Base-by-base conservation (phyloP, 1,140 invertebrate genomes). In the Leucophenga varia region DNA sequence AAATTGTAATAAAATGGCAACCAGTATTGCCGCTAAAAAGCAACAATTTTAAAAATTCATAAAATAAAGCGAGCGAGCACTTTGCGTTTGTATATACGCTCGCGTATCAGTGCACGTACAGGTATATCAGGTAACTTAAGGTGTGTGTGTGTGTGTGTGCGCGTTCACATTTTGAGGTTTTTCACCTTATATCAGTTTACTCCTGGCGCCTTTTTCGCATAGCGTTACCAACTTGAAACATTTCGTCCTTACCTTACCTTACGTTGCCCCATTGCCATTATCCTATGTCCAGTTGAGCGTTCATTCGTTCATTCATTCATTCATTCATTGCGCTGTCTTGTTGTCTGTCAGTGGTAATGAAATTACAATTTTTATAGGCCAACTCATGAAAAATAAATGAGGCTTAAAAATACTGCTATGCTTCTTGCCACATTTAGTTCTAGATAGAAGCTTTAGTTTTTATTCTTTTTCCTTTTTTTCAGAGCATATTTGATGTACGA, bases 31-130 rank as follows among this genome's bases (percentile, higher is more conserved):
- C 63, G 56, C 56, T 47, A 64, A 60, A 61, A 57, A 68, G 63
- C 43, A 64, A 64, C 64, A 69, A 57, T 69, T 69, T 69, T 59
- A 64, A 69, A 64, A 69, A 69, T 69, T 69, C 64, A 69, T 69
- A 69, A 64, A 64, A 57, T 46, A 18, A 38, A 28, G 19, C 8
- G 30, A 16, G 38, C 18, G 30, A 40, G 30, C 20, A n/a, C n/a
- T n/a, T n/a, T n/a, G n/a, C n/a, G n/a, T n/a, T n/a, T n/a, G n/a
- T n/a, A n/a, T n/a, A n/a, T n/a, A n/a, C n/a, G n/a, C n/a, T n/a
- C 22, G 10, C 5, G 22, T 25, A 25, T 25, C 10, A 6, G 22
- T 25, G 22, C 22, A 25, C 10, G 22, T 25, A 25, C 10, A 34
- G 4, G 32, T 34, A 4, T 37, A 37, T 37, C 8, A 25, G 13